Percentiles rank a stretch among this genome's conserved stretches.
Evolutionary conservation across 2,113 vertebrate genomes (phyloP).

Genomic region (Clupea harengus): DNA sequence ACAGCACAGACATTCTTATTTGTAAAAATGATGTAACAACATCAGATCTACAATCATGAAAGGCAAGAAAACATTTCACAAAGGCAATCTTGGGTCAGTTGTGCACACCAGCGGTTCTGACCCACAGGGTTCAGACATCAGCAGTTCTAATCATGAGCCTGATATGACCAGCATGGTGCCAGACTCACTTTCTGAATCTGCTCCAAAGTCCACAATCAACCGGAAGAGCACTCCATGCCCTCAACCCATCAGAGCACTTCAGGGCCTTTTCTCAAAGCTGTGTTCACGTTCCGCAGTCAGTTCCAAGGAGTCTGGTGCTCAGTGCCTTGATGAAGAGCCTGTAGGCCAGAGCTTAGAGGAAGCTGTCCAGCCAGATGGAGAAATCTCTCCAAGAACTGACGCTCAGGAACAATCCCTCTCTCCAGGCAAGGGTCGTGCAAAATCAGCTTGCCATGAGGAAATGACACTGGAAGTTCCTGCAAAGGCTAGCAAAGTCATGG

Average conservation of each 20-base stretch:
- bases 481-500: background rate
- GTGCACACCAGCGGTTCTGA: background rate
- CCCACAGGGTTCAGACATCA: background rate
- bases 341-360: background rate
- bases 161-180: background rate
- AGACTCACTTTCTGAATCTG: background rate
- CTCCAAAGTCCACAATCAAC: background rate
- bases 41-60: background rate
- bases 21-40: background rate
- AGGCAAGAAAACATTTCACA: background rate
- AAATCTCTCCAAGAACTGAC: background rate
- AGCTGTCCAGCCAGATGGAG: background rate
- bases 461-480: background rate
- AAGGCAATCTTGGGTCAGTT: background rate
- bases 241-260: background rate
- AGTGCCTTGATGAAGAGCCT: background rate
- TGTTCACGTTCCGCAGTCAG: background rate
- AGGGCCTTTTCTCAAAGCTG: constrained; percentile 6
- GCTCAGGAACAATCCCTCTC: background rate
- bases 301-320: background rate
- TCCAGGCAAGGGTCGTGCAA: background rate
- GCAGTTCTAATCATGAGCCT: background rate
- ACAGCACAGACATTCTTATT: background rate
- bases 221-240: background rate
- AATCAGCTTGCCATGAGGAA: background rate